These are phyloP conservation scores for Lates calcarifer DNA, from an alignment of 2,113 vertebrate genomes.

Conservation along the genomic window DNA sequence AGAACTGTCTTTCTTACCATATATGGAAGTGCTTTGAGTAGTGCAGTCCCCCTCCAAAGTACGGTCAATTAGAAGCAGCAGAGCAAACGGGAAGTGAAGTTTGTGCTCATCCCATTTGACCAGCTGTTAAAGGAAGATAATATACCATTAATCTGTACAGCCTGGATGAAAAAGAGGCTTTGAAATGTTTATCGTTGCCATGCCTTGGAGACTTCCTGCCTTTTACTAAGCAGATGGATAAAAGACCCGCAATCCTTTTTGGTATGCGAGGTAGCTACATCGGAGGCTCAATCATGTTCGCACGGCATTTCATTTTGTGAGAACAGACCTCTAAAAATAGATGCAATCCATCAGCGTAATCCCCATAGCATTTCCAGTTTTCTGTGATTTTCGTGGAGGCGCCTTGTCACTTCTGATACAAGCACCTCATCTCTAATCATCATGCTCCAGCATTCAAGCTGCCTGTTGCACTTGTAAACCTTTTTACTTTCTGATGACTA, in stretches of 20 bases:
- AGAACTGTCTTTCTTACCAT: slow-evolving; percentile 63
- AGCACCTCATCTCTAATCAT: slow-evolving; percentile 52
- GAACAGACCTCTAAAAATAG: slow-evolving; percentile 73
- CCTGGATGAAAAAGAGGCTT: slow-evolving; percentile 60
- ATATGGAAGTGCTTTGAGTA: slow-evolving; percentile 72
- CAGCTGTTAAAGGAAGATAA: slow-evolving; percentile 67
- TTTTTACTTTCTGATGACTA: background rate
- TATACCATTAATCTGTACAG: slow-evolving; percentile 60
- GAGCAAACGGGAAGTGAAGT: slow-evolving; percentile 74
- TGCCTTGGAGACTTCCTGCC: slow-evolving; percentile 44
- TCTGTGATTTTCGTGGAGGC: slow-evolving; percentile 43
- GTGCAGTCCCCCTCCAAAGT: slow-evolving; percentile 28
- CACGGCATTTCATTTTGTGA: slow-evolving; percentile 64
- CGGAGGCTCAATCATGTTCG: slow-evolving; percentile 61
- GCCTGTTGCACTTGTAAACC: slow-evolving; percentile 25
- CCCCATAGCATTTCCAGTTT: slow-evolving; percentile 52
- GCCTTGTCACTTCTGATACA: slow-evolving; percentile 47
- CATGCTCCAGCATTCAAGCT: slow-evolving; percentile 7
- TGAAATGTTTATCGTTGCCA: slow-evolving; percentile 54
- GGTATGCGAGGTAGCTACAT: slow-evolving; percentile 56
- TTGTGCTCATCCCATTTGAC: slow-evolving; percentile 48
- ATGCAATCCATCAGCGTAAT: slow-evolving; percentile 74
- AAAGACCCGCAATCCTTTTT: slow-evolving; percentile 61
- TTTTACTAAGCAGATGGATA: slow-evolving; percentile 64
- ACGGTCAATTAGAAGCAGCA: slow-evolving; percentile 66